phyloP scores from a whole-genome alignment of 2,888 invertebrate species.

The Meghimatium bilineatum region DNA sequence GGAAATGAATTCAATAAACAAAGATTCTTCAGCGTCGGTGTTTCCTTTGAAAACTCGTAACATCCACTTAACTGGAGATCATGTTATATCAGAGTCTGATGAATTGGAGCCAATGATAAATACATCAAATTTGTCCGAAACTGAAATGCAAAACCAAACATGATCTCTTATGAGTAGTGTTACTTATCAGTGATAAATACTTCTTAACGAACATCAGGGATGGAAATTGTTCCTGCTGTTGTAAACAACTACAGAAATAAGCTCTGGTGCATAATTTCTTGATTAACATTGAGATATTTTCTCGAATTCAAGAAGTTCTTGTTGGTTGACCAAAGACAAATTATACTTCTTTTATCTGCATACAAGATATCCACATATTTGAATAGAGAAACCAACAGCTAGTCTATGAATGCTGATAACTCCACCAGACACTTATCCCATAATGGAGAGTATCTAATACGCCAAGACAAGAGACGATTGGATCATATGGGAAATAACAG shows the following conservation, averaged over 20 bases:
- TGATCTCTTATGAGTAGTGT: conserved; percentile 3
- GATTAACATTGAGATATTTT: background rate
- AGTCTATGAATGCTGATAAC: too few species aligned
- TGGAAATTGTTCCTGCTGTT: background rate
- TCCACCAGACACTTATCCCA: too few species aligned
- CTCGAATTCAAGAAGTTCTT: background rate
- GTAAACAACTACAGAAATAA: too few species aligned
- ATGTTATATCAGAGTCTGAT: conserved; percentile 25
- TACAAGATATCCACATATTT: too few species aligned
- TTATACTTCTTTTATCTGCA: too few species aligned
- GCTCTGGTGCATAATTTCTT: background rate
- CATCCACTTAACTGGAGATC: background rate
- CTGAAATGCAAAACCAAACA: conserved; percentile 15
- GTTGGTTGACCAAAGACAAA: too few species aligned
- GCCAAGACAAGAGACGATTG: too few species aligned
- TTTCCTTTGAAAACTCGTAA: conserved; percentile 2
- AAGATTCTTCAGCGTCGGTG: conserved; percentile 15
- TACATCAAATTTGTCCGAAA: background rate
- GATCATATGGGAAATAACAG: too few species aligned
- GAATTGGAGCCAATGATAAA: conserved; percentile 37
- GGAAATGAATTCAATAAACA: background rate
- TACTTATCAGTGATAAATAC: background rate
- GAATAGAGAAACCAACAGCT: too few species aligned
- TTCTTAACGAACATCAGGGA: background rate
- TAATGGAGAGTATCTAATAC: too few species aligned